Base-by-base conservation (phyloP, 2,797 vertebrate genomes). In the Alauda arvensis region DNA sequence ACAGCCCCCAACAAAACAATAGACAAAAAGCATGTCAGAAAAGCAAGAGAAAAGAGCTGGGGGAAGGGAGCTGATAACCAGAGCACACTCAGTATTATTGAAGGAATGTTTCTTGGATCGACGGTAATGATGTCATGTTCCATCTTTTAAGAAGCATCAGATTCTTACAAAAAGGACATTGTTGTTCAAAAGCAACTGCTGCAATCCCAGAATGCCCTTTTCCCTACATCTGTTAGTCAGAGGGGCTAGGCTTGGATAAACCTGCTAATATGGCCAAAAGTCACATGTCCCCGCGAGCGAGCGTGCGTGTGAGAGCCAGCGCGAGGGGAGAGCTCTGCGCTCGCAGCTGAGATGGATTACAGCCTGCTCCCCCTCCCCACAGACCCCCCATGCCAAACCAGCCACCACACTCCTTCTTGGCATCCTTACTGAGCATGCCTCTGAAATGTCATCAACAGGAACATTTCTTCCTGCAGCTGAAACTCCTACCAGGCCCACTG, bases 101-200 rank as follows among this genome's bases (percentile, higher is more conserved):
- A 92, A 96, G 95, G 93, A 97, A 97, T 95, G 95, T 66, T 95
- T 94, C 94, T 96, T 92, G 88, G 95, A 92, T 89, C 92, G 93
- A 93, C 78, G 1, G 92, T 93, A 85, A 94, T 96, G 96, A 97
- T 95, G 94, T 97, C 96, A 97, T 95, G 91, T 96, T 96, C 93
- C 94, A 96, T 96, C 96, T 96, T 96, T 95, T 95, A 96, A 96
- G 95, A 96, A 96, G 93, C 92, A 93, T 96, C 92, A 69, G 88
- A 95, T 93, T 96, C 95, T 96, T 91, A 96, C 95, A 96, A 96
- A 97, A 96, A 96, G 94, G 92, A 96, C 95, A 96, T 91, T 97
- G 95, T 97, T 97, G 91, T 93, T 94, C 72, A 86, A 94, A 94
- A 94, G 91, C 95, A 96, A 96, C 94, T 95, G 92, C 94, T 96